Evolutionary conservation across 2,888 invertebrate genomes (phyloP).

Genomic region (Amblyteles armatorius): DNA sequence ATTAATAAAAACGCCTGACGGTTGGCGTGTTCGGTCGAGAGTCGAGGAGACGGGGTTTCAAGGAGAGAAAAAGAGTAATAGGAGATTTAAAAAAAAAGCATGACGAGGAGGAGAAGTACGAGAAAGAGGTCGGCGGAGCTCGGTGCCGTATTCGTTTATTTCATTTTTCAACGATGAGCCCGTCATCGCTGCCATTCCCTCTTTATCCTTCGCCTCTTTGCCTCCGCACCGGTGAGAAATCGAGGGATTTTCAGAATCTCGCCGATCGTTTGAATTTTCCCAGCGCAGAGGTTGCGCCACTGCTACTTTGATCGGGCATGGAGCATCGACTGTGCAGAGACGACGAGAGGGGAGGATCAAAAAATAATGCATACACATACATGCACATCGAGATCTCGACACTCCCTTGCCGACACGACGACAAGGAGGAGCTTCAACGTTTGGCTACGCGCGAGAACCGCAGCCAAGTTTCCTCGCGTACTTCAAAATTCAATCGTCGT

Average conservation of each 20-base stretch:
- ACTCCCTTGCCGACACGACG: constrained; percentile 4
- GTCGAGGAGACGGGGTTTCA: constrained; percentile 25
- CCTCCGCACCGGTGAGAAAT: background rate
- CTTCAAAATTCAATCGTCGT: constrained; percentile 62
- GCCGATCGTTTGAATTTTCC: constrained; percentile 1
- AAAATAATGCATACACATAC: background rate
- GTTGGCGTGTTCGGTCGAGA: constrained; percentile 67
- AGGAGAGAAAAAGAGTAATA: constrained; percentile 3
- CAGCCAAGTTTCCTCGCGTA: constrained; percentile 60
- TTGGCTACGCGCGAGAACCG: constrained; percentile 33
- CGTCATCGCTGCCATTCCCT: constrained; percentile 48
- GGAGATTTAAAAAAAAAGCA: constrained; percentile 1
- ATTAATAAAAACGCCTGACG: constrained; percentile 84
- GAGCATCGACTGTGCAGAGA: background rate
- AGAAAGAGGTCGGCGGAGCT: constrained; percentile 16
- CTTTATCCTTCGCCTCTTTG: background rate
- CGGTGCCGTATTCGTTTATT: constrained; percentile 42
- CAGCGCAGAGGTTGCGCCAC: background rate
- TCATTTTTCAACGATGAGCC: constrained; percentile 61
- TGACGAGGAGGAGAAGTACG: constrained; percentile 5
- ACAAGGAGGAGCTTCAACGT: constrained; percentile 14
- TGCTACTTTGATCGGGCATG: background rate
- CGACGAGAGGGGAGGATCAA: background rate
- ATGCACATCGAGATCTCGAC: constrained; percentile 9
- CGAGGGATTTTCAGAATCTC: background rate